These are phyloP conservation scores for Sebastes goodei DNA, from an alignment of 2,797 vertebrate genomes.

Conservation along the genomic window DNA sequence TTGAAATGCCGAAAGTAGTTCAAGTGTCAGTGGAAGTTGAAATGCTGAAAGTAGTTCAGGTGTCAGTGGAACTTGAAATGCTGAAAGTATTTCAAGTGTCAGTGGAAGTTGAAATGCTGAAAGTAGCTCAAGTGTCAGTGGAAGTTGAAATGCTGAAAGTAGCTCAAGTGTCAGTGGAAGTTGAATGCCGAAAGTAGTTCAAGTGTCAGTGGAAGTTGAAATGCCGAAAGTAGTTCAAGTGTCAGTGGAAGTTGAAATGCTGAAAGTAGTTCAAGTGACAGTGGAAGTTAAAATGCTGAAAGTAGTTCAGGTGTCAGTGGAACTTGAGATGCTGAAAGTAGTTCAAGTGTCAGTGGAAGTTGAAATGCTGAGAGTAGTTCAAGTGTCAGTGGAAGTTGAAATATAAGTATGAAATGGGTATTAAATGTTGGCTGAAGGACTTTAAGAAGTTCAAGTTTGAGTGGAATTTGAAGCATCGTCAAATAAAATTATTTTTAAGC, in stretches of 20 bases:
- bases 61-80: neutral
- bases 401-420: neutral
- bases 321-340: neutral
- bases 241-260: neutral
- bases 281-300: neutral
- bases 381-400: neutral
- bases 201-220: neutral
- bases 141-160: neutral
- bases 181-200: neutral
- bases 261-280: neutral
- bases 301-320: neutral
- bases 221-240: neutral
- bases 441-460: neutral
- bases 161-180: neutral
- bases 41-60: neutral
- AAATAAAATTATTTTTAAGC: neutral
- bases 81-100: neutral
- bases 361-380: neutral
- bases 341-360: neutral
- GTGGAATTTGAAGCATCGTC: neutral
- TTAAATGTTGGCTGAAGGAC: neutral
- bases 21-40: neutral
- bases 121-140: neutral
- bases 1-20: neutral
- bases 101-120: fast-evolving